phyloP scores from a whole-genome alignment of 2,113 vertebrate genomes.

The Pelodiscus sinensis region DNA sequence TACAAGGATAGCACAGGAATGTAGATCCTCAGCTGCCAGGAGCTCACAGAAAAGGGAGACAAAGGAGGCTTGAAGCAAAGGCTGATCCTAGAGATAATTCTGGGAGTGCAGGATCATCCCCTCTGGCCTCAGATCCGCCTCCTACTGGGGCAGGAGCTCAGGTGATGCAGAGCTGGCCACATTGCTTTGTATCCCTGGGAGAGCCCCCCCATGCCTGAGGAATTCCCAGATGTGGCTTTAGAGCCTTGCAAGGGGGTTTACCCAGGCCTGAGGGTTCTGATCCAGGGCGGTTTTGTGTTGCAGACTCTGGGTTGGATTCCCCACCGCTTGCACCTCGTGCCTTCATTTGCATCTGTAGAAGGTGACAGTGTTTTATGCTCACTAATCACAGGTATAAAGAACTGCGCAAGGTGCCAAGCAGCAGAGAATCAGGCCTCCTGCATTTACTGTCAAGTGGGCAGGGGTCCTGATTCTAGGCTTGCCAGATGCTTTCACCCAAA shows the following conservation, averaged over 20 bases:
- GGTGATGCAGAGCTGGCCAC: background rate
- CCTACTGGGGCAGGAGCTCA: background rate
- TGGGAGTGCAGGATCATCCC: background rate
- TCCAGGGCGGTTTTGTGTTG: background rate
- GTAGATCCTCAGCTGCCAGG: background rate
- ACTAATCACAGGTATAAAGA: background rate
- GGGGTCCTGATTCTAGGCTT: background rate
- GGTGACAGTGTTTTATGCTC: background rate
- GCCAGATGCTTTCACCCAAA: no score
- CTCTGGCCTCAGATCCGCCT: background rate
- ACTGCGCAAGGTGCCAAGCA: background rate
- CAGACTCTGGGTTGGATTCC: background rate
- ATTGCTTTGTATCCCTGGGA: background rate
- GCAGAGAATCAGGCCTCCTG: background rate
- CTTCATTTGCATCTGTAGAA: constrained; percentile 18
- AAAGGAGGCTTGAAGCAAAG: background rate
- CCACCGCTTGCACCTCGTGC: background rate
- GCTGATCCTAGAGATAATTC: background rate
- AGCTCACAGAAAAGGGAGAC: background rate
- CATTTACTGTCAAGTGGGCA: background rate
- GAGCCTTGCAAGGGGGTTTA: no score
- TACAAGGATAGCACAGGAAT: background rate
- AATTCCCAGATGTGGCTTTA: background rate
- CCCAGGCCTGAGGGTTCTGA: no score
- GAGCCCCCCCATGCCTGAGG: background rate